A percentile compares a stretch with the other conserved stretches of the same genome.
phyloP scores from a whole-genome alignment of 2,888 invertebrate species.

The Germaria angustata region DNA sequence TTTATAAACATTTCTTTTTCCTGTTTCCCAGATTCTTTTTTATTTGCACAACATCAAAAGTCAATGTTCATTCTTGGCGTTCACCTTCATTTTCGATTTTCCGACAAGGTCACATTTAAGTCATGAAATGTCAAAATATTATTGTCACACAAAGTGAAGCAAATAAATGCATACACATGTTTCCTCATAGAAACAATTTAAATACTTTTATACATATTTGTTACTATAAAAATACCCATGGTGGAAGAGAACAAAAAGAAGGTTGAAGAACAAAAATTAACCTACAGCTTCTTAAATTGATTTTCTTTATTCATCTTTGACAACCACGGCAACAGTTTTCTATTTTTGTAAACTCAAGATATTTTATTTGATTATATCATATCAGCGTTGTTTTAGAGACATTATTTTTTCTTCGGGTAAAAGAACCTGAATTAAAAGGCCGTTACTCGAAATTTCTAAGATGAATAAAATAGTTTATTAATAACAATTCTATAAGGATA shows the following conservation, averaged over 20 bases:
- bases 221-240: not conserved
- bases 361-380: not conserved
- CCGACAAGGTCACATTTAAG: conserved; percentile 58
- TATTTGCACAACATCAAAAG: not conserved
- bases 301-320: not conserved
- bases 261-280: not conserved
- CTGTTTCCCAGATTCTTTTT: not conserved
- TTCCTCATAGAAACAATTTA: not conserved
- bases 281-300: not conserved
- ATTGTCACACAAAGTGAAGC: conserved; percentile 46
- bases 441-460: no score
- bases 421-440: conserved; percentile 20
- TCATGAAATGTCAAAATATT: conserved; percentile 63
- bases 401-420: not conserved
- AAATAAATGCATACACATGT: conserved; percentile 17
- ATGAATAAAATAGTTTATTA: no score
- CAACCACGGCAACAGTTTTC: not conserved
- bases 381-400: not conserved
- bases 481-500: no score
- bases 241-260: not conserved
- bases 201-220: conserved; percentile 6
- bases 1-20: not conserved
- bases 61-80: conserved; percentile 17
- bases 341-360: conserved; percentile 7
- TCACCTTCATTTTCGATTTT: conserved; percentile 27